Conservation (phyloP, 2,888 invertebrate genomes). For the Cheilosia grossa region DNA sequence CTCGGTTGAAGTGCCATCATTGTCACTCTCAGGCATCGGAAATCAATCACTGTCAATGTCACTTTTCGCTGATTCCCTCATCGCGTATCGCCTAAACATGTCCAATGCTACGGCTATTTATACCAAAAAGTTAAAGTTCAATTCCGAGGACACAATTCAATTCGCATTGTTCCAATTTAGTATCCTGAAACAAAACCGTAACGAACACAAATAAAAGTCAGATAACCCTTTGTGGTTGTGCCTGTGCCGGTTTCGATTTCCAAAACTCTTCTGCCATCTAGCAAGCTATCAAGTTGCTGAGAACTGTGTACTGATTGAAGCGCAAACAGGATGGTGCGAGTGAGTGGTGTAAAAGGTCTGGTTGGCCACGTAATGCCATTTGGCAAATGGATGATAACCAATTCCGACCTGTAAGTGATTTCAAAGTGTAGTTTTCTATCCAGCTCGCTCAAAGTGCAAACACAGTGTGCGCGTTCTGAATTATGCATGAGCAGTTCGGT, state of each 20-base stretch:
- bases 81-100: not conserved
- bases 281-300: not conserved
- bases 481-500: constrained; percentile 20
- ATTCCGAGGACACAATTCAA: not conserved
- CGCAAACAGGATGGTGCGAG: not conserved
- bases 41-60: not conserved
- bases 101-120: not conserved
- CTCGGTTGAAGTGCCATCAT: not conserved
- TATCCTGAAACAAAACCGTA: not conserved
- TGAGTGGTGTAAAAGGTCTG: not conserved
- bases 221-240: not conserved
- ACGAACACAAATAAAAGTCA: not conserved
- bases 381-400: constrained; percentile 3
- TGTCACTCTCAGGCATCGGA: not conserved
- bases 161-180: not conserved
- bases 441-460: constrained; percentile 16
- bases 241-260: not conserved
- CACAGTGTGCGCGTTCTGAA: not conserved
- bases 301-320: not conserved
- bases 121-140: not conserved
- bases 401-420: constrained; percentile 4
- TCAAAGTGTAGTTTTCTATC: not conserved
- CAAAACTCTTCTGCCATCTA: not conserved
- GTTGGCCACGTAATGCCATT: not conserved
- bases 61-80: not conserved